Evolutionary conservation across 2,888 invertebrate genomes (phyloP).

Genomic region (Stenotaenia linearis): DNA sequence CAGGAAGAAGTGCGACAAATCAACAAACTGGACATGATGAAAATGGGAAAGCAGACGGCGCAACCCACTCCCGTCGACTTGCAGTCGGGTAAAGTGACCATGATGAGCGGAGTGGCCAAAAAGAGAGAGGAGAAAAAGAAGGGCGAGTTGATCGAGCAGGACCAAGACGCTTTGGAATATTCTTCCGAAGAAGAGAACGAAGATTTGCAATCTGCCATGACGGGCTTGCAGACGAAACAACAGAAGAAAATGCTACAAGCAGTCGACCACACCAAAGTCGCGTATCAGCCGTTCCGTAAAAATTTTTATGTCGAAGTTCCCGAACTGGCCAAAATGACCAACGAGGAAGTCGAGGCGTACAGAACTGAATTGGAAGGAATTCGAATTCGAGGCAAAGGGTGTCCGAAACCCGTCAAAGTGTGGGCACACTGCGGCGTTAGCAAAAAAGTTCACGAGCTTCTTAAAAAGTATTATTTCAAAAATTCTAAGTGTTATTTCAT

Average conservation of each 20-base stretch:
- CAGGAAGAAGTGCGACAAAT: conserved; percentile 76
- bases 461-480: conserved; percentile 75
- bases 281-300: conserved; percentile 85
- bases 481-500: too few relatives aligned
- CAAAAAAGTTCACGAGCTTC: conserved; percentile 84
- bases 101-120: conserved; percentile 73
- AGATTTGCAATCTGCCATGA: conserved; percentile 78
- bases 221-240: conserved; percentile 83
- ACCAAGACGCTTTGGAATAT: conserved; percentile 94
- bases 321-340: conserved; percentile 86
- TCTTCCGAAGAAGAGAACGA: conserved; percentile 96
- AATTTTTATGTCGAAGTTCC: conserved; percentile 97
- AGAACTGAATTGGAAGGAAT: conserved; percentile 85
- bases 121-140: conserved; percentile 66
- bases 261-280: conserved; percentile 80
- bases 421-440: conserved; percentile 99
- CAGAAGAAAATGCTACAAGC: conserved; percentile 86
- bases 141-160: conserved; percentile 97
- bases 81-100: conserved; percentile 55
- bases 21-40: conserved; percentile 60
- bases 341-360: conserved; percentile 55
- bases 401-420: conserved; percentile 85
- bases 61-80: neutral
- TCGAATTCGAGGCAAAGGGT: conserved; percentile 90
- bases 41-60: conserved; percentile 32